These are phyloP conservation scores for Calameuta idolon DNA, from an alignment of 2,888 invertebrate genomes.

Conservation along the genomic window DNA sequence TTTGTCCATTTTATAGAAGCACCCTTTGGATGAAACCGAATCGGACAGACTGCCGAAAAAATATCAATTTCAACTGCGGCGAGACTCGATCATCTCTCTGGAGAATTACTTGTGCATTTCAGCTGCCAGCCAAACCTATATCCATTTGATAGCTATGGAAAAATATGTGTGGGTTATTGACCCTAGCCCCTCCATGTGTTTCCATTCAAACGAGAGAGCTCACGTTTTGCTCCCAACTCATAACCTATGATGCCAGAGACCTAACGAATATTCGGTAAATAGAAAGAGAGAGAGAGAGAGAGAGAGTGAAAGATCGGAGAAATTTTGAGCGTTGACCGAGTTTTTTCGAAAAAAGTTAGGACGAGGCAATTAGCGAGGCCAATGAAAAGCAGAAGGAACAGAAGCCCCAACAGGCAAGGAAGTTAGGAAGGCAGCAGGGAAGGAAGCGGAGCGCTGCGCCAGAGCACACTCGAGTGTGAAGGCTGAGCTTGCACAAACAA, in stretches of 20 bases:
- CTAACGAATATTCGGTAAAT: no score
- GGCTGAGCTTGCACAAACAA: slow-evolving; percentile 62
- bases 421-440: no score
- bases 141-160: slow-evolving; percentile 49
- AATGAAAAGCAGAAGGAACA: neutral
- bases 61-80: slow-evolving; percentile 58
- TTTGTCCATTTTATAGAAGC: neutral
- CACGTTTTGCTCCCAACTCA: no score
- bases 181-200: slow-evolving; percentile 43
- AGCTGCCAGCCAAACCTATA: slow-evolving; percentile 31
- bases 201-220: no score
- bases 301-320: no score
- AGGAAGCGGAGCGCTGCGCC: neutral
- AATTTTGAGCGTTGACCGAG: no score
- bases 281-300: no score
- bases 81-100: slow-evolving; percentile 51
- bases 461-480: slow-evolving; percentile 36
- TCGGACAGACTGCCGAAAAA: slow-evolving; percentile 26
- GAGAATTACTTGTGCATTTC: slow-evolving; percentile 51
- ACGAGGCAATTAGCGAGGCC: slow-evolving; percentile 9
- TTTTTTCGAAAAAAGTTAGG: no score
- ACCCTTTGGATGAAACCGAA: slow-evolving; percentile 1
- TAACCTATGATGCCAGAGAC: no score
- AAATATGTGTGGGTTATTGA: slow-evolving; percentile 52
- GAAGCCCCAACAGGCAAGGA: neutral